These are phyloP conservation scores for Actinia equina DNA, from an alignment of 64 coral and sea anemone genomes.

Conservation along the genomic window DNA sequence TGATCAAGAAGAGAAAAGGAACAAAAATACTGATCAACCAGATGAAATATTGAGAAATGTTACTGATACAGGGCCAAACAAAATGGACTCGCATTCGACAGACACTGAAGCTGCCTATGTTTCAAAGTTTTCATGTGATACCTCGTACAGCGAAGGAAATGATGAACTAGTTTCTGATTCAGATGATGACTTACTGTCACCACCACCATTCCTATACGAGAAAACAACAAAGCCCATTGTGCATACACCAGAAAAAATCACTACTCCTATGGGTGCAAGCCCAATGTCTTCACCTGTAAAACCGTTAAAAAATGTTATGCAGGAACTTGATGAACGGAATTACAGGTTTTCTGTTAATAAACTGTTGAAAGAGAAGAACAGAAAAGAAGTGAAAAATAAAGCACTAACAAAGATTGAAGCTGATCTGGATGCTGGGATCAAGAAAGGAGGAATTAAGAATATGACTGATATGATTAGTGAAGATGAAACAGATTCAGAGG, in stretches of 20 bases:
- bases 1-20: too few relatives aligned
- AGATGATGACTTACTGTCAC: constrained; percentile 76
- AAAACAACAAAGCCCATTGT: constrained; percentile 25
- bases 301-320: neutral
- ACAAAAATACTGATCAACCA: too few relatives aligned
- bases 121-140: neutral
- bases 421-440: constrained; percentile 50
- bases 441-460: constrained; percentile 53
- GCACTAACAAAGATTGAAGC: constrained; percentile 61
- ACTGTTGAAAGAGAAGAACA: constrained; percentile 57
- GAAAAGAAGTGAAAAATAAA: constrained; percentile 37
- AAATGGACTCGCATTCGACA: neutral
- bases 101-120: neutral
- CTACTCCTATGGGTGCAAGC: constrained; percentile 21
- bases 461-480: constrained; percentile 15
- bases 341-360: constrained; percentile 69
- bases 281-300: constrained; percentile 30
- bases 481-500: neutral
- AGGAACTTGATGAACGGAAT: constrained; percentile 20
- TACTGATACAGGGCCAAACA: neutral
- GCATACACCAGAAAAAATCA: constrained; percentile 68
- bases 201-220: constrained; percentile 57
- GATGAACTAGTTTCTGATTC: constrained; percentile 40
- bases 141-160: neutral
- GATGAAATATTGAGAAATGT: too few relatives aligned